Evolutionary conservation across 2,797 vertebrate species (phyloP), one percentile per base, ranked within the genome.

Genomic region (Notolabrus celidotus): DNA sequence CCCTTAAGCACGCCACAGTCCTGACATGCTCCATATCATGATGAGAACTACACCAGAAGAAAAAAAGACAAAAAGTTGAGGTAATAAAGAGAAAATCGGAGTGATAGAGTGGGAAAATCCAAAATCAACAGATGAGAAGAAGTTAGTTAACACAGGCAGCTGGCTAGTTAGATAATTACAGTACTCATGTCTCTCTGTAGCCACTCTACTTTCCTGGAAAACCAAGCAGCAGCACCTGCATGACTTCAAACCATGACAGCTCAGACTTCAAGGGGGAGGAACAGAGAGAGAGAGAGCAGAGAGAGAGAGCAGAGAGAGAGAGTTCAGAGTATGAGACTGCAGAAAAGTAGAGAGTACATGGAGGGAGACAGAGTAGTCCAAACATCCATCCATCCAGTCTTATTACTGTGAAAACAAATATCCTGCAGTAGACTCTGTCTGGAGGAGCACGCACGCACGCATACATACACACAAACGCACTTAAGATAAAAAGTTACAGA

Each of bases 331-430:
- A n/a, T n/a, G n/a, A n/a, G n/a, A n/a, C n/a, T n/a, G 45, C 23
- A 29, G 31, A 57, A 42, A 62, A 16, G 69, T 59, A 7, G 17
- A 39, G 64, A 51, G 67, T 60, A 53, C 29, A 71, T 46, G 55
- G 27, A 74, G 38, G 31, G 61, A 74, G 70, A 73, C 55, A 50
- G 55, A 63, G 52, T 15, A 71, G 69, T 80, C 64, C 76, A 85
- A 89, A 86, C 87, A 83, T 67, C 57, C 65, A 76, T 39, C 60
- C 56, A 72, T 31, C 42, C 64, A 56, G 50, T 36, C 57, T 72
- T 46, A 81, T 83, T 63, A 73, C 63, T 56, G 60, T 67, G 52
- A 77, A 86, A 81, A 83, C 77, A 85, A 74, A 82, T 74, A 54
- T 47, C 34, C 50, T 49, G 58, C 67, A 57, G 41, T 39, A 45